These are phyloP conservation scores for Phycodurus eques DNA, from an alignment of 2,113 vertebrate genomes.

Conservation along the genomic window DNA sequence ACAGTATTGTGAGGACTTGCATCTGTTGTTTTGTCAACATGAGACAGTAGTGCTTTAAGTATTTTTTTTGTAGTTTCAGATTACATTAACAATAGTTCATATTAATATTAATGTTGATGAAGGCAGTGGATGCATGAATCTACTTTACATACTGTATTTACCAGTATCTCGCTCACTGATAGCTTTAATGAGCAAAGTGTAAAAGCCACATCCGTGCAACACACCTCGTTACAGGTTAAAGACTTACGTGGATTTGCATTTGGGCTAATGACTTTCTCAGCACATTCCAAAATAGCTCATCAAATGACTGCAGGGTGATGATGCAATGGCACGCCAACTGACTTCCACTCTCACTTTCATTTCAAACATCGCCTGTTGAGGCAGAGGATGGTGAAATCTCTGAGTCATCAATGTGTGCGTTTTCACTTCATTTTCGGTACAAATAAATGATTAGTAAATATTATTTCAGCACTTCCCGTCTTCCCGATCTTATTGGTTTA, in stretches of 20 bases:
- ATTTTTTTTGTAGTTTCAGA: background rate
- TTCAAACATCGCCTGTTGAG: conserved; percentile 29
- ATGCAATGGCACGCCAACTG: conserved; percentile 15
- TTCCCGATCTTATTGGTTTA: conserved; percentile 33
- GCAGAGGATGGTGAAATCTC: background rate
- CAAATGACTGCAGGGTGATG: conserved; percentile 16
- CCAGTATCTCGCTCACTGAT: background rate
- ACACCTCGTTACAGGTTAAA: conserved; percentile 37
- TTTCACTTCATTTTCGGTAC: background rate
- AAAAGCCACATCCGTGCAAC: conserved; percentile 34
- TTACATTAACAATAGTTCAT: background rate
- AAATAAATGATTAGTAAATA: conserved; percentile 6
- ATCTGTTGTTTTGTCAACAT: background rate
- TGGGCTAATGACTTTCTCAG: conserved; percentile 23
- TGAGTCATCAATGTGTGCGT: background rate
- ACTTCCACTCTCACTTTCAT: background rate
- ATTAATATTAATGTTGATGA: background rate
- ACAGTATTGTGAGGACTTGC: background rate
- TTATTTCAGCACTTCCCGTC: conserved; percentile 23
- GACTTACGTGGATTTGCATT: conserved; percentile 37
- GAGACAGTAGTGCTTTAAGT: background rate
- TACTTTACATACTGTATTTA: background rate
- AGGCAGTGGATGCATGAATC: background rate
- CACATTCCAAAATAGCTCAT: conserved; percentile 19
- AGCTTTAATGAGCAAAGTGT: background rate